phyloP scores from a whole-genome alignment of 2,888 invertebrate species.

The Drosophila borealis region DNA sequence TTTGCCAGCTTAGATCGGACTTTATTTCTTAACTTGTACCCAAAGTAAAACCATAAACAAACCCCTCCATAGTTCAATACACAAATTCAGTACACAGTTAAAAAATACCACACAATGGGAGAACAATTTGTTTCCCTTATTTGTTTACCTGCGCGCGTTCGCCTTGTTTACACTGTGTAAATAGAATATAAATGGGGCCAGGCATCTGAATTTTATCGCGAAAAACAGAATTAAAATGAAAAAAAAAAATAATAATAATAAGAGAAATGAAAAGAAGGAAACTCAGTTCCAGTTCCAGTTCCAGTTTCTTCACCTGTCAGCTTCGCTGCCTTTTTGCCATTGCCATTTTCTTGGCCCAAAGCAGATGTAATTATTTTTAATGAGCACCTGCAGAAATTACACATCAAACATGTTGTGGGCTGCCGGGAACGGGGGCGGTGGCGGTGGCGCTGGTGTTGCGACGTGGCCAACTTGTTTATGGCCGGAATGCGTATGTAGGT shows the following conservation, averaged over 20 bases:
- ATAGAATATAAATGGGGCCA: conserved; percentile 63
- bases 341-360: conserved; percentile 62
- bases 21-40: neutral
- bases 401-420: conserved; percentile 66
- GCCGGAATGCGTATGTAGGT: conserved; percentile 35
- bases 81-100: conserved; percentile 1
- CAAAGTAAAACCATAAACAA: neutral
- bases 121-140: conserved; percentile 32
- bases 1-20: neutral
- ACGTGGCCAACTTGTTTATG: conserved; percentile 53
- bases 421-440: neutral
- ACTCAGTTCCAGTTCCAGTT: conserved; percentile 34
- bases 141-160: conserved; percentile 36
- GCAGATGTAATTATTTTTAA: conserved; percentile 79
- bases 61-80: conserved; percentile 6
- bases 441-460: neutral
- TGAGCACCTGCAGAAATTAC: conserved; percentile 78
- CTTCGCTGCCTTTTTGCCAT: conserved; percentile 55
- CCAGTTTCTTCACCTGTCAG: conserved; percentile 62
- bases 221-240: conserved; percentile 12
- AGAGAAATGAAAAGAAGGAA: conserved; percentile 13
- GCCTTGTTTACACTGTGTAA: conserved; percentile 52
- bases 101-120: neutral
- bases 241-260: neutral
- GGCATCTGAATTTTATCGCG: conserved; percentile 51